Evolutionary conservation across 2,113 vertebrate species (phyloP).

Genomic region (Lycaon pictus): DNA sequence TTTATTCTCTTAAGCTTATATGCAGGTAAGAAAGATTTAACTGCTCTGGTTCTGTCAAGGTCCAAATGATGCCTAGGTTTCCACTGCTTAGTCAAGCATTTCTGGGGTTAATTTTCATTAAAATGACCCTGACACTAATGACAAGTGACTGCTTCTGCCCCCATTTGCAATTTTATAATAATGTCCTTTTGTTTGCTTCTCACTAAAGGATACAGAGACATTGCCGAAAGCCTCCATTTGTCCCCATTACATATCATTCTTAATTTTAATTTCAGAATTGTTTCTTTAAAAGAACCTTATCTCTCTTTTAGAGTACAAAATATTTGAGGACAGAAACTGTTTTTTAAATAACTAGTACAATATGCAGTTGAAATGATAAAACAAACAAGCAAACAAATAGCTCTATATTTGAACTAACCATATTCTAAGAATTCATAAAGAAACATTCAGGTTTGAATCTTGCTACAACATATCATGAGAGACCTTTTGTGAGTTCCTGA

Average conservation of each 20-base stretch:
- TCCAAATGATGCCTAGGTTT: constrained; percentile 54
- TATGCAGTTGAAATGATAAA: constrained; percentile 52
- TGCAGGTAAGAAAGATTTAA: constrained; percentile 68
- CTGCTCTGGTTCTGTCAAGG: constrained; percentile 69
- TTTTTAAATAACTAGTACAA: background rate
- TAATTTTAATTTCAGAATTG: constrained; percentile 60
- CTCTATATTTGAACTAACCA: background rate
- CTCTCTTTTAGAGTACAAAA: constrained; percentile 40
- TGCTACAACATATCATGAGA: background rate
- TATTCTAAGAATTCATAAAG: constrained; percentile 52
- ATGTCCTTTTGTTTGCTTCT: constrained; percentile 72
- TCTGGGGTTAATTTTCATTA: constrained; percentile 82
- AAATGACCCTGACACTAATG: constrained; percentile 76
- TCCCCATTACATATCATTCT: background rate
- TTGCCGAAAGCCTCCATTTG: constrained; percentile 43
- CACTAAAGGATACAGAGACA: constrained; percentile 56
- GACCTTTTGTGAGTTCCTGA: constrained; percentile 48
- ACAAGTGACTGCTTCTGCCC: constrained; percentile 76
- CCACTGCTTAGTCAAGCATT: constrained; percentile 68
- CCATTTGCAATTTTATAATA: constrained; percentile 77
- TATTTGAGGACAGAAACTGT: constrained; percentile 24
- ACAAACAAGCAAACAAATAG: constrained; percentile 47
- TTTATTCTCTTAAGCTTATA: constrained; percentile 68
- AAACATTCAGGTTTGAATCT: constrained; percentile 40
- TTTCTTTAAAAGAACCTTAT: background rate